These are phyloP conservation scores for Drymonia ruficornis DNA, from an alignment of 2,888 invertebrate species.

Conservation along the genomic window DNA sequence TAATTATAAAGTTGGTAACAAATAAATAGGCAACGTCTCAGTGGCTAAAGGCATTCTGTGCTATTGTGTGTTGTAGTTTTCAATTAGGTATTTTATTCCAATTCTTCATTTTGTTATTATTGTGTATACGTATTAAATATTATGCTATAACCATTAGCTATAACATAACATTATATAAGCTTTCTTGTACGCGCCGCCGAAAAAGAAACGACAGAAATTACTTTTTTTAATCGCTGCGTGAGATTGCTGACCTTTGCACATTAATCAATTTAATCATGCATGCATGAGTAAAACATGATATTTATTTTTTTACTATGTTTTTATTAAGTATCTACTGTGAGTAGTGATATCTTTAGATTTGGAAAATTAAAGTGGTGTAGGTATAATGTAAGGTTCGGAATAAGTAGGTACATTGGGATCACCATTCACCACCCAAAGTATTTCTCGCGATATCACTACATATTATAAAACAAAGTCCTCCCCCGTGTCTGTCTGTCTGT, in stretches of 20 bases:
- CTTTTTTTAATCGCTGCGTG: too few species aligned
- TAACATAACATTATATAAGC: conserved; percentile 22
- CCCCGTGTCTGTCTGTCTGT: too few species aligned
- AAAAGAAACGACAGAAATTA: conserved; percentile 35
- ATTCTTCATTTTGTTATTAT: conserved; percentile 20
- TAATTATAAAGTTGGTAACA: too few species aligned
- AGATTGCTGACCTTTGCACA: conserved; percentile 30
- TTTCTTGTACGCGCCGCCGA: conserved; percentile 24
- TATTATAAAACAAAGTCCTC: too few species aligned
- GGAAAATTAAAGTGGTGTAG: too few species aligned
- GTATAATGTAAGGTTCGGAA: too few species aligned
- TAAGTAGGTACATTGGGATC: too few species aligned
- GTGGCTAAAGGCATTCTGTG: conserved; percentile 4
- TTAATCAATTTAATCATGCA: conserved; percentile 8
- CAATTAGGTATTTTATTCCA: conserved; percentile 18
- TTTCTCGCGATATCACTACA: too few species aligned
- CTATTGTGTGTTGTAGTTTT: neutral
- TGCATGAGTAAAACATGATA: conserved; percentile 13
- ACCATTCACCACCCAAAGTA: too few species aligned
- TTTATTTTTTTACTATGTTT: neutral
- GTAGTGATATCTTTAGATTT: too few species aligned
- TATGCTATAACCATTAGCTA: neutral
- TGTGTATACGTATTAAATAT: neutral
- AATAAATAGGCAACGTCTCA: too few species aligned
- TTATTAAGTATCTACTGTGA: neutral